Base-by-base conservation (phyloP, 2,888 invertebrate species). In the Dynastes grantii region DNA sequence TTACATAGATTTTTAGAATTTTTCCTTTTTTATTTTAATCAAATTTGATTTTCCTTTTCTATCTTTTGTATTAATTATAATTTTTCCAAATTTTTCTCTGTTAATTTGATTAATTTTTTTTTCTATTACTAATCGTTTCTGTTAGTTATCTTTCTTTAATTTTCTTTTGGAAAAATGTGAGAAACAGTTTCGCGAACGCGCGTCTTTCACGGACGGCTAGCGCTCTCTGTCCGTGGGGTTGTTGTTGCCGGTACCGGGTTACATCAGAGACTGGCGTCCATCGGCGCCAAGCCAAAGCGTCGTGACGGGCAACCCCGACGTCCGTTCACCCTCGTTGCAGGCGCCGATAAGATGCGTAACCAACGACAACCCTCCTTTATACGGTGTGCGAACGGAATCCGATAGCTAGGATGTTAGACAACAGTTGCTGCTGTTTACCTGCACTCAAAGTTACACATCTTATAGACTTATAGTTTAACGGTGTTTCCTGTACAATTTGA, bases 251-350 rank as follows among this genome's bases (percentile, higher is more conserved):
- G 83, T 80, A 83, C 83, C 84, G 83, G 80, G 79, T 81, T 81
- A 84, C 82, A 81, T 82, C 80, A 64, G 76, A 79, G 76, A 81
- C 80, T 82, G 79, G 78, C 75, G 75, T 58, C 22, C 55, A 65
- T 81, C 79, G 81, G 81, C 81, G 81, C 81, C 81, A 78, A 77
- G 78, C 55, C 16, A 37, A 51, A 80, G 78, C 81, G 81, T 80
- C 80, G 79, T 78, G 79, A 68, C 81, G 83, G 32, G 83, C 82
- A 58, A 58, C 55, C 81, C 29, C 84, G 85, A 85, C 86, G 86
- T 83, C 83, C 86, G 85, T 86, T 86, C 84, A 86, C 86, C 86
- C 85, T 85, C 63, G 61, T 40, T 81, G 76, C 79, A 84, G 85
- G 85, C 86, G 85, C 86, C 85, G 83, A 81, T 81, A 82, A 82